Evolutionary conservation across 1,140 invertebrate species (phyloP), one percentile per base, ranked within the genome.

Genomic region (Drusus annulatus): DNA sequence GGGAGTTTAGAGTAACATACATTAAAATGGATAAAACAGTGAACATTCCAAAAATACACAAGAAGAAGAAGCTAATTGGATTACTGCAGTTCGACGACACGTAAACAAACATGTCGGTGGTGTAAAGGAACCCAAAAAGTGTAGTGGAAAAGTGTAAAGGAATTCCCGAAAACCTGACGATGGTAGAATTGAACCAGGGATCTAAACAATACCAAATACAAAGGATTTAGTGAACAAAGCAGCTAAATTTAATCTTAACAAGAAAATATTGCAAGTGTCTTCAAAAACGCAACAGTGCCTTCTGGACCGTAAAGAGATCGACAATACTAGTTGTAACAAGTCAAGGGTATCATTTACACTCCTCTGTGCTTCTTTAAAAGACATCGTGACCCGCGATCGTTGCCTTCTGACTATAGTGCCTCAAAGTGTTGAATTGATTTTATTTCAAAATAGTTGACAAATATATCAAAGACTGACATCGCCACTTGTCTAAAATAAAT

Each of bases 51-150:
- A 75, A 58, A 19, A 58, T 75, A 58, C 21, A 75, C 25, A 75
- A 58, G 36, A 75, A 75, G 71, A 75, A 75, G 52, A 75, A 75
- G 28, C 52, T 56, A 17, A 58, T 58, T 31, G 10, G 71, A 8
- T 31, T 58, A 16, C 52, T 68, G 60, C 76, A 68, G 23, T 78
- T 78, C 52, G 76, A 78, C 50, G 76, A 78, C 45, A 78, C 76
- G 23, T 78, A 78, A 78, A 51, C 15, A 63, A 75, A 56, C 21
- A 75, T 75, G 71, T 19, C 15, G 58, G 54, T 19, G 68, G 23
- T 45, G 36, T n/a, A 25, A 71, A 51, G 19, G 10, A 54, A 52
- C 17, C 3, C 3, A 13, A n/a, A 56, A 36, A 56, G 54, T 17
- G 23, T 4, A 58, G 71, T 56, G 71, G n/a, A 25, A n/a, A 15